A percentile compares a stretch with the other conserved stretches of the same genome.
Conservation (phyloP, 2,797 vertebrate genomes). For the Taeniopygia guttata region DNA sequence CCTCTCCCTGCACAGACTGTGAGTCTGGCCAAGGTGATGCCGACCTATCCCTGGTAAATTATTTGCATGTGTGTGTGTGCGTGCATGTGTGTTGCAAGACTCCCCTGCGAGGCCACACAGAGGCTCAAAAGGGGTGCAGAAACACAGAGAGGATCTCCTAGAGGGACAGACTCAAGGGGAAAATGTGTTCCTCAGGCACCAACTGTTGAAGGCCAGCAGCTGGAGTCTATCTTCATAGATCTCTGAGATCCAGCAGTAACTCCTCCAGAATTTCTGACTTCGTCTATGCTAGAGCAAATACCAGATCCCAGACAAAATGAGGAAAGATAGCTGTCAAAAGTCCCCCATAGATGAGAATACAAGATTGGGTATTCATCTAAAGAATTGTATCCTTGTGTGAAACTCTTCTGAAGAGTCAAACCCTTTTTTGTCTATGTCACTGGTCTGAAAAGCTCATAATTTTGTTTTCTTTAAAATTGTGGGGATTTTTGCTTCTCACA, state of each 20-base stretch:
- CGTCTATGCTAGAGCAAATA: background rate
- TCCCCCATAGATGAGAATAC: background rate
- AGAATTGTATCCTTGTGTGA: background rate
- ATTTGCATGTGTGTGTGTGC: background rate
- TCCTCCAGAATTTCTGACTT: background rate
- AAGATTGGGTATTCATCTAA: background rate
- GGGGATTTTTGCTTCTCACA: background rate
- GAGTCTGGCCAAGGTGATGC: constrained; percentile 38
- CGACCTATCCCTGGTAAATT: background rate
- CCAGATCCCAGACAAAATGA: background rate
- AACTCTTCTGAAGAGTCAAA: background rate
- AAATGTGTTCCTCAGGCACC: background rate
- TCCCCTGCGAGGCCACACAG: background rate
- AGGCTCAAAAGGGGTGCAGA: background rate
- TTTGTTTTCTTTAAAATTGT: background rate
- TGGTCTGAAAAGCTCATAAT: background rate
- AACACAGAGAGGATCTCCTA: background rate
- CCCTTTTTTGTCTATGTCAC: background rate
- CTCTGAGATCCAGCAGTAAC: background rate
- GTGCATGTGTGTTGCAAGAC: background rate
- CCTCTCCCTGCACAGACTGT: constrained; percentile 2
- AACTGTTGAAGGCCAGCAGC: background rate
- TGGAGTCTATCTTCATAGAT: background rate
- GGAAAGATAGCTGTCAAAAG: background rate
- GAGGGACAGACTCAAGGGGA: background rate